Evolutionary conservation across 2,113 vertebrate species (phyloP).

Genomic region (Vireo altiloquus): DNA sequence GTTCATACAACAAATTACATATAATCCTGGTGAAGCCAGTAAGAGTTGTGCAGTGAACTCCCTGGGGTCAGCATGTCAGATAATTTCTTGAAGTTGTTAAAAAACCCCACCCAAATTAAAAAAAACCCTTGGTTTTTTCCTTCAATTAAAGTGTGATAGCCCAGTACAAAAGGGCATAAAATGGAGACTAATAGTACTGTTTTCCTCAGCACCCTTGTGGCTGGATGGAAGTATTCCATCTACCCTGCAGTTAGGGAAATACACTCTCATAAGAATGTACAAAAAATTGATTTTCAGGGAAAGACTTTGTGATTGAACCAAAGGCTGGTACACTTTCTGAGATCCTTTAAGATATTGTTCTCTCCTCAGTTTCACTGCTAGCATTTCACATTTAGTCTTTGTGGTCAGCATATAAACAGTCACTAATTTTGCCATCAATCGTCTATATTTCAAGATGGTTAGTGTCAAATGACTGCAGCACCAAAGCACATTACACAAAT

Average conservation of each 20-base stretch:
- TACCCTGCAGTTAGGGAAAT: neutral
- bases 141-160: neutral
- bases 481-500: neutral
- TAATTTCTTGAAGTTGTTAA: neutral
- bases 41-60: neutral
- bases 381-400: neutral
- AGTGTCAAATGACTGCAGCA: neutral
- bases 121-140: neutral
- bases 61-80: neutral
- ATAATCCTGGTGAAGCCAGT: neutral
- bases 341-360: neutral
- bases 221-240: neutral
- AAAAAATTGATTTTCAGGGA: neutral
- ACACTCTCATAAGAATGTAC: neutral
- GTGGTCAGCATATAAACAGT: neutral
- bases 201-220: neutral
- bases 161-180: neutral
- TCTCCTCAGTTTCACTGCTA: neutral
- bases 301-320: neutral
- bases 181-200: neutral
- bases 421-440: neutral
- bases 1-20: neutral
- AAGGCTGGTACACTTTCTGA: neutral
- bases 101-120: rapidly evolving
- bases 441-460: neutral